Conservation (phyloP, 2,113 vertebrate species). For the Aplodontia rufa region DNA sequence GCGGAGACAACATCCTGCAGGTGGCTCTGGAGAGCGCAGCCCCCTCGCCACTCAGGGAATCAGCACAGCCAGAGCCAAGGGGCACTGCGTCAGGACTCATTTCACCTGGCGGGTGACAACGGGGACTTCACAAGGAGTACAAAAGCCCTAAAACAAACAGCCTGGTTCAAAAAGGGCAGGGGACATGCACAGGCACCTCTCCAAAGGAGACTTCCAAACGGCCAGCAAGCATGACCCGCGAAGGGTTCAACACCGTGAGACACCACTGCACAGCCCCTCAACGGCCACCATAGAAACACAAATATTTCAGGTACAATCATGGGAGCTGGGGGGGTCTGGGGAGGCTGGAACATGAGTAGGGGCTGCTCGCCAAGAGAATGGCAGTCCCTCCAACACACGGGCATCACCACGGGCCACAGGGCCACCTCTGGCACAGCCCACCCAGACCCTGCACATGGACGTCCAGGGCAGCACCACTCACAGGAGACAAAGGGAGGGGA, state of each 20-base stretch:
- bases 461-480: too few relatives aligned
- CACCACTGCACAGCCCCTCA: not conserved
- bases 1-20: rapidly evolving
- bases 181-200: not conserved
- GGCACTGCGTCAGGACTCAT: not conserved
- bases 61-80: not conserved
- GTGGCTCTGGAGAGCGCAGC: too few relatives aligned
- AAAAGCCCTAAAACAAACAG: not conserved
- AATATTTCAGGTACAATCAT: too few relatives aligned
- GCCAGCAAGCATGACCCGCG: not conserved
- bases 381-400: rapidly evolving
- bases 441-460: too few relatives aligned
- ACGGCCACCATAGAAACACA: not conserved
- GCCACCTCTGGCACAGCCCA: too few relatives aligned
- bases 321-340: too few relatives aligned
- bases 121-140: too few relatives aligned
- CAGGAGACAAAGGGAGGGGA: too few relatives aligned
- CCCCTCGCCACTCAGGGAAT: too few relatives aligned
- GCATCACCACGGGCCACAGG: too few relatives aligned
- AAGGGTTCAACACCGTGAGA: not conserved
- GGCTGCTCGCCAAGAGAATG: not conserved
- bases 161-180: not conserved
- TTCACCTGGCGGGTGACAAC: too few relatives aligned
- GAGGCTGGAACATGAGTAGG: too few relatives aligned
- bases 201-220: not conserved